phyloP scores from a whole-genome alignment of 2,888 invertebrate species.

The Hecatera dysodea region DNA sequence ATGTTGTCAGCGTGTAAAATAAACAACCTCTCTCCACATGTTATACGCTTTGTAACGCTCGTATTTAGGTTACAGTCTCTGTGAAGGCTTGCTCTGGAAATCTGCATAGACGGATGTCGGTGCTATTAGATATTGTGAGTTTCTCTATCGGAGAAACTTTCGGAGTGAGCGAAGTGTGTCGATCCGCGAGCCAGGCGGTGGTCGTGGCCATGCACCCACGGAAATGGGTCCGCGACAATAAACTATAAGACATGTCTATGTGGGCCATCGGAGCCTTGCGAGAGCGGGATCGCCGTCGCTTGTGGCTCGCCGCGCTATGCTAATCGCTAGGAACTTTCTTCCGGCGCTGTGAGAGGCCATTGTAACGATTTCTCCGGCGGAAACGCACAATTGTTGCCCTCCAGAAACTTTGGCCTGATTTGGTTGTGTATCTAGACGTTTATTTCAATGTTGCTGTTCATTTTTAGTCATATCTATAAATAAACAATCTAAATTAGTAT shows the following conservation, averaged over 20 bases:
- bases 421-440: constrained; percentile 31
- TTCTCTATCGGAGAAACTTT: constrained; percentile 90
- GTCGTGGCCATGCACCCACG: constrained; percentile 85
- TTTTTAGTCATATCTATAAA: constrained; percentile 43
- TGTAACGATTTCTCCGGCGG: constrained; percentile 86
- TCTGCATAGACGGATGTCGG: constrained; percentile 90
- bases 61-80: constrained; percentile 85
- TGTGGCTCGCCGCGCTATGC: constrained; percentile 79
- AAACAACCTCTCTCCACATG: constrained; percentile 76
- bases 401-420: constrained; percentile 72
- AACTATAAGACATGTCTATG: constrained; percentile 87
- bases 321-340: constrained; percentile 89
- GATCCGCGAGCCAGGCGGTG: constrained; percentile 77
- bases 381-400: constrained; percentile 74
- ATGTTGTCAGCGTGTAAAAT: constrained; percentile 71
- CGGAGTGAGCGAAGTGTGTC: constrained; percentile 87
- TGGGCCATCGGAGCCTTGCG: constrained; percentile 82
- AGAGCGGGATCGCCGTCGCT: constrained; percentile 76
- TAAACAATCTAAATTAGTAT: constrained; percentile 30
- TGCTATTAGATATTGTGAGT: constrained; percentile 88
- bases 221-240: constrained; percentile 88
- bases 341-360: constrained; percentile 84
- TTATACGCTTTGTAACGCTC: constrained; percentile 76
- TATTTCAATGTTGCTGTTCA: constrained; percentile 29
- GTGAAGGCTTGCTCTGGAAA: constrained; percentile 88